phyloP scores from a whole-genome alignment of 2,113 vertebrate species.

The Syrmaticus mikado region DNA sequence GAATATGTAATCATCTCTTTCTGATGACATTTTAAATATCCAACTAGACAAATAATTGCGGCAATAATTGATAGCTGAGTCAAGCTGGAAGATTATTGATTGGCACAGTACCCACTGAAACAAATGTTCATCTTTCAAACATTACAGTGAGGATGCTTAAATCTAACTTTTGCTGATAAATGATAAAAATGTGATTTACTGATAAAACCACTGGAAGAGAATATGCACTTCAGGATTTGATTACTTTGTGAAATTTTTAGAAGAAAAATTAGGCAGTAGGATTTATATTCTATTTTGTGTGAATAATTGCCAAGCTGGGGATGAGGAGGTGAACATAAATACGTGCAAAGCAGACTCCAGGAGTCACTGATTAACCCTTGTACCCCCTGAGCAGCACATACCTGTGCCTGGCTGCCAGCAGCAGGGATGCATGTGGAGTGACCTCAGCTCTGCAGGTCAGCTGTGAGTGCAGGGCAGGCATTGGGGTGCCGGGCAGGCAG shows the following conservation, averaged over 20 bases:
- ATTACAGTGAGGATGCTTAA: constrained; percentile 81
- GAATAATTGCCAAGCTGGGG: constrained; percentile 60
- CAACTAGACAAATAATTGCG: constrained; percentile 87
- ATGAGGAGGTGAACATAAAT: constrained; percentile 26
- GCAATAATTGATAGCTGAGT: constrained; percentile 90
- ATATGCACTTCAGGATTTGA: constrained; percentile 63
- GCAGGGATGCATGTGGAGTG: not conserved
- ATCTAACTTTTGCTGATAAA: constrained; percentile 84
- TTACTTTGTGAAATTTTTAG: constrained; percentile 66
- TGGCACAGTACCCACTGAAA: constrained; percentile 81
- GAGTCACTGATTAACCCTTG: constrained; percentile 1
- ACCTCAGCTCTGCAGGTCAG: not conserved
- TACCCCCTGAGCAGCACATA: not conserved
- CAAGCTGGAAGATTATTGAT: constrained; percentile 85
- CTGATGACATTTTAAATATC: constrained; percentile 92
- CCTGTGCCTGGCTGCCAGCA: not conserved
- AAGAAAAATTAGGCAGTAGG: constrained; percentile 53
- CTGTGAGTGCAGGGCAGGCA: no score
- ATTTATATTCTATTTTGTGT: constrained; percentile 71
- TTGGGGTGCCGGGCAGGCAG: no score
- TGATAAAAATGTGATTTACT: constrained; percentile 80
- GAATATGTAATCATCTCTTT: constrained; percentile 90
- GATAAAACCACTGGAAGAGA: constrained; percentile 69
- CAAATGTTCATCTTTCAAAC: constrained; percentile 83
- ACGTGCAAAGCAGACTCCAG: not conserved